Base-by-base conservation (phyloP, 92 coral and sea anemone species). In the Actinernus sp. region DNA sequence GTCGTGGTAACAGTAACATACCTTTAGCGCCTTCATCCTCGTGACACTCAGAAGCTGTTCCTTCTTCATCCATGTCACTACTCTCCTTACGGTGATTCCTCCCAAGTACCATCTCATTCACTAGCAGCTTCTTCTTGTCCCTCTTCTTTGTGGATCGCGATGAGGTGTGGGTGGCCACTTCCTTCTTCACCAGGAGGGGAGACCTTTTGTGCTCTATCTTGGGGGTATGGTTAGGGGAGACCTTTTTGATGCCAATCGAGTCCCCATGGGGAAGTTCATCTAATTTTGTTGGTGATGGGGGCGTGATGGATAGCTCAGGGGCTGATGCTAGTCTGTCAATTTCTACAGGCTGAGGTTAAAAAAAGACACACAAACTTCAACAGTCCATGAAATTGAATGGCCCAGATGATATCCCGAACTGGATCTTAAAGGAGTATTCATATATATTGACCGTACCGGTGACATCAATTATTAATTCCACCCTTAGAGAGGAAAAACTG, bases 51-150 rank as follows among this genome's bases (percentile, higher is more conserved):
- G 96, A 90, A 13, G 82, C 89, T 5, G 92, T 74, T 7, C 92
- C 96, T 64, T 90, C 96, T 46, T 90, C 96, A 1, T 68, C 85
- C 55, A 81, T 36, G 16, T 86, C 96, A 65, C 92, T 85, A 53
- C 96, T 90, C 17, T 75, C 92, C 37, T 81, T 86, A 23, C 40
- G 4, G 11, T 46, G 33, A n/a, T 45, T 68, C 39, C 18, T 69
- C 0, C 23, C 36, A 3, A 17, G 10, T 0, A 69, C 61, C 36
- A 18, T 43, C 31, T 40, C 31, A 7, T 64, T 50, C 21, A 29
- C 13, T 16, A 4, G 22, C 23, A 25, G 26, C 56, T 37, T 65
- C 38, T 40, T 31, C 54, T 60, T 56, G 51, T 40, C 63, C 21
- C 52, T 8, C 52, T 45, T 45, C 21, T 36, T 36, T 14, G 14